Base-by-base conservation (phyloP, 1,140 invertebrate genomes). In the Phymastichus coffea region DNA sequence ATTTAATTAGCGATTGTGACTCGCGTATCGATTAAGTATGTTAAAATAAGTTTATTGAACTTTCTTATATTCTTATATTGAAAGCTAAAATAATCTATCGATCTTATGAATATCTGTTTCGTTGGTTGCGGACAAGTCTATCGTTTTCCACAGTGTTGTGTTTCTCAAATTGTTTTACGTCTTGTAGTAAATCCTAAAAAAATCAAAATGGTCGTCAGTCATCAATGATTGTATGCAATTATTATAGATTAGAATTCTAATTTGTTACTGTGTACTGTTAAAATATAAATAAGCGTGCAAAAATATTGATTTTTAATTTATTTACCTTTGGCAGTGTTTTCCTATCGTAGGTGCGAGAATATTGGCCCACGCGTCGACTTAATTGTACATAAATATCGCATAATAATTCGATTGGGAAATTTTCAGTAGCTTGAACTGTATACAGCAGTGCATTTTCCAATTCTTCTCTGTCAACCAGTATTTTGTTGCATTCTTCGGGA, bases 331-430 rank as follows among this genome's bases (percentile, higher is more conserved):
- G 86, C 71, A 88, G 78, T 68, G 77, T 74, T 66, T 77, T 82
- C 67, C 87, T 80, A 68, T 86, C 81, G 51, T 77, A 75, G 37
- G 67, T 80, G 38, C 74, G 70, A 22, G 74, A 69, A 70, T 84
- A 86, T 64, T 74, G 73, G 19, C 75, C 79, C n/a, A 86, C 75
- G 23, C 82, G 81, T 60, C 79, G 69, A 23, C 81, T 81, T 0
- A 88, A 68, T 67, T 87, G 83, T 43, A 84, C 78, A 70, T 87
- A 84, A 43, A 87, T 73, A 65, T 88, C 85, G 26, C 86, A 75
- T 0, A 88, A 66, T 23, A 84, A 79, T 43, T 84, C 81, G 14
- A 88, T 74, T 1, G 85, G 78, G 53, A 84, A 82, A 22, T 78
- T 70, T 2, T 80, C 72, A 0, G 87, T 81, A 7, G 75, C 65